Evolutionary conservation across 2,888 invertebrate genomes (phyloP), one percentile per base, ranked within the genome.

Genomic region (Coenonympha glycerion): DNA sequence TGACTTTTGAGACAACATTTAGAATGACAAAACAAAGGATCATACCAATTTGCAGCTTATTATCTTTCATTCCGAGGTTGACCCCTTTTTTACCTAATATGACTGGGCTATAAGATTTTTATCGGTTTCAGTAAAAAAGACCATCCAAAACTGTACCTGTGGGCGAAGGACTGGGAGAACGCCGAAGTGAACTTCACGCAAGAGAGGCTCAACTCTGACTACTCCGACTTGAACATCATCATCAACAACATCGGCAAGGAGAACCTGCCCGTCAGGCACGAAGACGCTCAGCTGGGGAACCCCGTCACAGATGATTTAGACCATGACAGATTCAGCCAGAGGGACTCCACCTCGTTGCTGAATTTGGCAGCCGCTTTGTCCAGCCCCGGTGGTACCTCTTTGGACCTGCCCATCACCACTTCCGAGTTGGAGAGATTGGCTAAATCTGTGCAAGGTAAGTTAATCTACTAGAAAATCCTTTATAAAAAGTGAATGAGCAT

Each of bases 121-220:
- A n/a, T n/a, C n/a, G n/a, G n/a, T n/a, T n/a, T 70, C 68, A 92
- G 91, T 41, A 92, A 92, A 53, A 93, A 93, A 61, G 92, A 94
- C 71, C 95, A 95, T 69, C 95, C 95, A 0, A 95, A 95, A 67
- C 82, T 95, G 28, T 95, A 95, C 74, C 85, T 95, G 0, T 95
- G 95, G 95, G 93, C 95, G 0, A 93, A 94, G 63, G 92, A 92
- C 57, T 95, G 95, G 95, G 92, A 92, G 62, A 90, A 69, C 2
- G 62, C 71, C 0, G 82, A 84, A 58, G 62, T 76, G n/a, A 68
- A 64, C 5, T 63, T 72, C 49, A 70, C 77, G 0, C 76, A 76
- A 41, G 80, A 80, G 56, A 73, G 71, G 45, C 62, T 82, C 1
- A 79, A 76, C 62, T 91, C 78, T 13, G 79, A 75, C 53, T 84